Percentiles rank a stretch among this genome's conserved stretches.
phyloP scores from a whole-genome alignment of 2,797 vertebrate species.

The Pagetopsis macropterus region DNA sequence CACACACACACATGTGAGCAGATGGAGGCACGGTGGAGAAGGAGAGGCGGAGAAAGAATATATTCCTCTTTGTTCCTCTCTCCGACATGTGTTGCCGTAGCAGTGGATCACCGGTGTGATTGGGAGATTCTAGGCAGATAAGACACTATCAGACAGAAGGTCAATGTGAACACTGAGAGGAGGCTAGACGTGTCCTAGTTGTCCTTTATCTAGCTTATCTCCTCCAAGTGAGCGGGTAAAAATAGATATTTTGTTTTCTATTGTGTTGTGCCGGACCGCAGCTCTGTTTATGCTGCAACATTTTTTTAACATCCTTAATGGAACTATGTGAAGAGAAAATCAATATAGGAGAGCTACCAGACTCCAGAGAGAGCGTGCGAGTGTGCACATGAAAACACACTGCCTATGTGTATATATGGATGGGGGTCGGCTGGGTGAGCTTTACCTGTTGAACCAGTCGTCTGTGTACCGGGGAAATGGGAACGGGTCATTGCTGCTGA shows the following conservation, averaged over 20 bases:
- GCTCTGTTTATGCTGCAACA: conserved; percentile 72
- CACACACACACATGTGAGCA: conserved; percentile 19
- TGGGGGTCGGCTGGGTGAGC: conserved; percentile 37
- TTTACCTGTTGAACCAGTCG: conserved; percentile 99
- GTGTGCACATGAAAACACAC: conserved; percentile 34
- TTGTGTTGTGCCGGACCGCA: conserved; percentile 57
- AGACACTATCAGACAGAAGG: conserved; percentile 67
- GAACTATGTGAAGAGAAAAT: conserved; percentile 76
- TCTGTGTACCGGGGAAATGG: conserved; percentile 98
- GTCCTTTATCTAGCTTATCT: conserved; percentile 49
- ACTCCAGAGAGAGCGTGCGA: conserved; percentile 47
- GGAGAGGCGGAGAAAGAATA: conserved; percentile 30
- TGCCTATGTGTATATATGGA: conserved; percentile 36
- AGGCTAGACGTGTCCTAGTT: conserved; percentile 35
- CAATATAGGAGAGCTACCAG: conserved; percentile 66
- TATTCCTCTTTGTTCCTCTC: conserved; percentile 55
- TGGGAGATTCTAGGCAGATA: conserved; percentile 61
- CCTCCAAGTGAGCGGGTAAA: conserved; percentile 46
- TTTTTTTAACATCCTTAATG: conserved; percentile 80
- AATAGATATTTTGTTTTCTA: conserved; percentile 54
- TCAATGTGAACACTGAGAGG: conserved; percentile 49
- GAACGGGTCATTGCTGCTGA: conserved; percentile 98
- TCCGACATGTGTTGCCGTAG: conserved; percentile 47
- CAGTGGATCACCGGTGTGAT: conserved; percentile 60
- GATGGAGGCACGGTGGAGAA: conserved; percentile 45